A percentile compares a stretch with the other conserved stretches of the same genome.
These are phyloP conservation scores for Diabrotica undecimpunctata DNA, from an alignment of 1,140 invertebrate species.

Conservation along the genomic window DNA sequence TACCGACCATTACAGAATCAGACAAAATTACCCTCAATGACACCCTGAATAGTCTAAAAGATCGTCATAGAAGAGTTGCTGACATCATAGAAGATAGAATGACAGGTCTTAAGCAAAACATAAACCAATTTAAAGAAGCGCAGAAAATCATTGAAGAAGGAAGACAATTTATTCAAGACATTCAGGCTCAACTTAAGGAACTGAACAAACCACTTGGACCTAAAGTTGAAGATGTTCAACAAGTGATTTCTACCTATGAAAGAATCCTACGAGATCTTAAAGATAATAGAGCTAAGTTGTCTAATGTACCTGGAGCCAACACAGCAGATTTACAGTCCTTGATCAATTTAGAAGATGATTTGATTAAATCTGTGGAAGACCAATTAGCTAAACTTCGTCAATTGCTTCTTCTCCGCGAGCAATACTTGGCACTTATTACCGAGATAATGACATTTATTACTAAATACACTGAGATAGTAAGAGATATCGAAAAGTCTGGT, in stretches of 20 bases:
- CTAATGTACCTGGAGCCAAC: slow-evolving; percentile 71
- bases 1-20: slow-evolving; percentile 76
- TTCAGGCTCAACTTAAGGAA: slow-evolving; percentile 78
- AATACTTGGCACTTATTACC: slow-evolving; percentile 78
- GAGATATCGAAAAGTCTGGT: slow-evolving; percentile 77
- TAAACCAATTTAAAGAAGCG: slow-evolving; percentile 75
- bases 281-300: slow-evolving; percentile 73
- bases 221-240: slow-evolving; percentile 79
- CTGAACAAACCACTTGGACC: slow-evolving; percentile 81
- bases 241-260: slow-evolving; percentile 73
- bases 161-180: slow-evolving; percentile 71
- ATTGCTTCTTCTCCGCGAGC: slow-evolving; percentile 75
- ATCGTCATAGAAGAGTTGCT: slow-evolving; percentile 70
- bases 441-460: slow-evolving; percentile 84
- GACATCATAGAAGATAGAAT: slow-evolving; percentile 72
- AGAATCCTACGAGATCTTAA: slow-evolving; percentile 75
- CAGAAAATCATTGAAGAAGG: slow-evolving; percentile 74
- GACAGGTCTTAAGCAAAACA: slow-evolving; percentile 65
- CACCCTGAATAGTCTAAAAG: slow-evolving; percentile 70
- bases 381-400: slow-evolving; percentile 77
- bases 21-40: slow-evolving; percentile 79
- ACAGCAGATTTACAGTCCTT: slow-evolving; percentile 74
- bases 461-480: slow-evolving; percentile 81
- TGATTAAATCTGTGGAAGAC: slow-evolving; percentile 77
- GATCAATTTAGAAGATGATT: slow-evolving; percentile 76